phyloP scores from a whole-genome alignment of 92 coral and sea anemone genomes.

The Muricea muricata region DNA sequence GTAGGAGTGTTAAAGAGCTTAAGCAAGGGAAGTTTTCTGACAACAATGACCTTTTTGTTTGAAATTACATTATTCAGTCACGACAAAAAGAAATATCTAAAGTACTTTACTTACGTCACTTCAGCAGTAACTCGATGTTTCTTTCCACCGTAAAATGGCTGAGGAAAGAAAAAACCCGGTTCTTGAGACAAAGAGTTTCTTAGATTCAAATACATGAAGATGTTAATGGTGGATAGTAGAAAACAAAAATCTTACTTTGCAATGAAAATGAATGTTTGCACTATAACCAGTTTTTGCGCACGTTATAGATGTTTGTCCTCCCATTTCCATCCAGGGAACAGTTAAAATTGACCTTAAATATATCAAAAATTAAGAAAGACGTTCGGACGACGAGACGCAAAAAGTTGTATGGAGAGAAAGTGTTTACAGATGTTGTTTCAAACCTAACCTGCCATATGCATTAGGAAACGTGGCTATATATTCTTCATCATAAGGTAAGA shows the following conservation, averaged over 20 bases:
- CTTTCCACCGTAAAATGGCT: slow-evolving; percentile 99
- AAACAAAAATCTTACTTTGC: slow-evolving; percentile 76
- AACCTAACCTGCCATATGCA: slow-evolving; percentile 96
- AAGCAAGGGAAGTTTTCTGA: too few relatives aligned
- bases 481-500: slow-evolving; percentile 91
- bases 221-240: too few relatives aligned
- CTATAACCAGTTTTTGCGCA: slow-evolving; percentile 92
- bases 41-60: too few relatives aligned
- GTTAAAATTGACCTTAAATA: slow-evolving; percentile 84
- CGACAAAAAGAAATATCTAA: too few relatives aligned
- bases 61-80: too few relatives aligned
- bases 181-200: too few relatives aligned
- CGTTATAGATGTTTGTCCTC: slow-evolving; percentile 83
- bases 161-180: slow-evolving; percentile 43
- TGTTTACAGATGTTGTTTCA: too few relatives aligned
- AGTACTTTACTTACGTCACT: slow-evolving; percentile 70
- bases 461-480: slow-evolving; percentile 93
- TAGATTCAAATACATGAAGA: too few relatives aligned
- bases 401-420: too few relatives aligned
- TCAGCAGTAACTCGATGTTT: slow-evolving; percentile 89
- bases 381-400: too few relatives aligned
- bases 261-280: slow-evolving; percentile 90
- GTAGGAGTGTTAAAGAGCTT: too few relatives aligned
- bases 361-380: not conserved
- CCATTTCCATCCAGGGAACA: slow-evolving; percentile 97